A percentile compares a stretch with the other conserved stretches of the same genome.
Evolutionary conservation across 2,113 vertebrate species (phyloP).

Genomic region (Prinia subflava): DNA sequence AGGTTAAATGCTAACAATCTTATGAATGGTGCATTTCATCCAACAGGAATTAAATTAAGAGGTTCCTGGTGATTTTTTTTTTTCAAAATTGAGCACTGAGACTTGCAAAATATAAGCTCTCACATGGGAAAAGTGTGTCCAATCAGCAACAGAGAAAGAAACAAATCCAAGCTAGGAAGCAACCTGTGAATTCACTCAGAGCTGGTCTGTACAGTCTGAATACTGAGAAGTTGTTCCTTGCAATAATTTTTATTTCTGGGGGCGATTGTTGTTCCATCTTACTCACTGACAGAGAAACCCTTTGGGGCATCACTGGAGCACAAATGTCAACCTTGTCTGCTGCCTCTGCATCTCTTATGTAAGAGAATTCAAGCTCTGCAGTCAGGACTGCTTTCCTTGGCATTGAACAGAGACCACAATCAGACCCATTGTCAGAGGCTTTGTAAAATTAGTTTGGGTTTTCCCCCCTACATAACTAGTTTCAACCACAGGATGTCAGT

Average conservation of each 20-base stretch:
- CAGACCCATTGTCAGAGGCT: not conserved
- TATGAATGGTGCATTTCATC: not conserved
- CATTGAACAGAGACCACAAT: not conserved
- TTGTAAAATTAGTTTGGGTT: not conserved
- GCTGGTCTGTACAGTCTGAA: not conserved
- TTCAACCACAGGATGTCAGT: not conserved
- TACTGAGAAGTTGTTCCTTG: not conserved
- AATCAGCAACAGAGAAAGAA: not conserved
- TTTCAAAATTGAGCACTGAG: not conserved
- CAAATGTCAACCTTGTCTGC: not conserved
- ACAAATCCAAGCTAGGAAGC: not conserved
- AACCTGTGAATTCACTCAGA: not conserved
- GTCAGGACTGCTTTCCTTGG: not conserved
- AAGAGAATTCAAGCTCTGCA: not conserved
- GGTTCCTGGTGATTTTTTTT: not conserved
- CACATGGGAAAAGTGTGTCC: not conserved
- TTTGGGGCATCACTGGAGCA: not conserved
- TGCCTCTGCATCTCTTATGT: not conserved
- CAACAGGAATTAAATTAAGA: not conserved
- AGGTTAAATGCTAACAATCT: not conserved
- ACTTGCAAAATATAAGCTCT: not conserved
- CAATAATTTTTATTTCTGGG: not conserved
- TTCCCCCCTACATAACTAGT: not conserved
- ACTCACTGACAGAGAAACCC: not conserved
- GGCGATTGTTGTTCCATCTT: not conserved